Conservation (phyloP, 2,113 vertebrate species). For the Siniperca knerii region DNA sequence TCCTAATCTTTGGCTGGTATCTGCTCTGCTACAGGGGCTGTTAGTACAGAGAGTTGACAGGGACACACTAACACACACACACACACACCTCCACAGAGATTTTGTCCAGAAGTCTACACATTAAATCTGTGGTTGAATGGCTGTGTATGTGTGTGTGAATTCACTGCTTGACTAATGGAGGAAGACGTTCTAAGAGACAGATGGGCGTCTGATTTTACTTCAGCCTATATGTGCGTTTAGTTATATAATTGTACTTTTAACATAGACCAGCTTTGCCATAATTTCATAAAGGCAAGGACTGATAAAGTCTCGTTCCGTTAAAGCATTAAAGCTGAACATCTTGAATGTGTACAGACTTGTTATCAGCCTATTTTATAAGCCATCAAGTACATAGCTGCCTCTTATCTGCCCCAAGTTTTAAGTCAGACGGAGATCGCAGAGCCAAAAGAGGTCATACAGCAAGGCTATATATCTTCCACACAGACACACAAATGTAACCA, state of each 20-base stretch:
- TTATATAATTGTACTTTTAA: constrained; percentile 66
- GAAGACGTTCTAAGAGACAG: constrained; percentile 56
- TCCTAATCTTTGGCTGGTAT: constrained; percentile 82
- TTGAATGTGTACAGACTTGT: constrained; percentile 25
- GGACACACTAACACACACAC: constrained; percentile 53
- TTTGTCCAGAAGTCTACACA: constrained; percentile 69
- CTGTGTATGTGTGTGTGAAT: constrained; percentile 40
- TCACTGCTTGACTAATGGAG: constrained; percentile 60
- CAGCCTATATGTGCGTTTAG: constrained; percentile 48
- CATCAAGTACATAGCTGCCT: constrained; percentile 37
- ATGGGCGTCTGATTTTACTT: constrained; percentile 62
- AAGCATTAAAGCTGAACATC: constrained; percentile 42
- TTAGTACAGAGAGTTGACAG: constrained; percentile 67
- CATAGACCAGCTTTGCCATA: constrained; percentile 31
- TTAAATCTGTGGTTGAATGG: constrained; percentile 64
- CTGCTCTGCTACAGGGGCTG: constrained; percentile 75
- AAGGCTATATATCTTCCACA: constrained; percentile 28
- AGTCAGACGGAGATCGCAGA: constrained; percentile 45
- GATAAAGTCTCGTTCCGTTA: constrained; percentile 34
- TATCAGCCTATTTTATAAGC: constrained; percentile 55
- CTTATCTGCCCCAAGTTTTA: constrained; percentile 43
- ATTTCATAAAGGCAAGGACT: constrained; percentile 36
- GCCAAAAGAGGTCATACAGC: constrained; percentile 58
- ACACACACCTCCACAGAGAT: constrained; percentile 50
- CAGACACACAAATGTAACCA: constrained; percentile 33